Evolutionary conservation across 2,113 vertebrate species (phyloP).

Genomic region (Brachyhypopomus gauderio): DNA sequence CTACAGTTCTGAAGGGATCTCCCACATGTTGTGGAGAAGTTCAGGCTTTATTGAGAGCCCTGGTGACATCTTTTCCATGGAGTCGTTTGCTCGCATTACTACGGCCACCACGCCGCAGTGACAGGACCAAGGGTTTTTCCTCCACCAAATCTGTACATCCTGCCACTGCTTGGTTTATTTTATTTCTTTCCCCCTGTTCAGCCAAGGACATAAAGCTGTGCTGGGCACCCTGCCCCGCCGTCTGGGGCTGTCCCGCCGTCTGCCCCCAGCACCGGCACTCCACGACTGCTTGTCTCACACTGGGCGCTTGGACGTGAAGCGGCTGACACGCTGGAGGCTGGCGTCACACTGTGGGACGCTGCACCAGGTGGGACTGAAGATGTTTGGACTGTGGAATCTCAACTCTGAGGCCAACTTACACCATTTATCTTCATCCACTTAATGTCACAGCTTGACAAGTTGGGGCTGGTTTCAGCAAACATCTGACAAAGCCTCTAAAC

Average conservation of each 20-base stretch:
- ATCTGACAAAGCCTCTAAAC: too few relatives aligned
- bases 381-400: neutral
- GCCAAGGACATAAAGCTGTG: constrained; percentile 45
- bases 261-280: constrained; percentile 48
- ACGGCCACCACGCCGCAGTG: constrained; percentile 45
- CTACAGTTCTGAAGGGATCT: constrained; percentile 54
- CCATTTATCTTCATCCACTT: neutral
- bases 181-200: neutral
- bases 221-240: constrained; percentile 39
- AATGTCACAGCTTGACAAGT: neutral
- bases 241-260: constrained; percentile 31
- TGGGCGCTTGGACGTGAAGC: neutral
- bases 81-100: constrained; percentile 29
- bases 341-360: neutral
- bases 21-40: constrained; percentile 57
- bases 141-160: constrained; percentile 52
- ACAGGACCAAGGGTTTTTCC: constrained; percentile 51
- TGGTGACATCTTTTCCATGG: constrained; percentile 60
- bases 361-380: neutral
- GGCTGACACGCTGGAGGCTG: neutral
- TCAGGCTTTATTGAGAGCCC: constrained; percentile 55
- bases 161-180: constrained; percentile 19
- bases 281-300: constrained; percentile 27
- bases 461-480: neutral
- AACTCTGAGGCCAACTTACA: neutral